Conservation (phyloP, 1,140 invertebrate species). For the Odontomachus brunneus region DNA sequence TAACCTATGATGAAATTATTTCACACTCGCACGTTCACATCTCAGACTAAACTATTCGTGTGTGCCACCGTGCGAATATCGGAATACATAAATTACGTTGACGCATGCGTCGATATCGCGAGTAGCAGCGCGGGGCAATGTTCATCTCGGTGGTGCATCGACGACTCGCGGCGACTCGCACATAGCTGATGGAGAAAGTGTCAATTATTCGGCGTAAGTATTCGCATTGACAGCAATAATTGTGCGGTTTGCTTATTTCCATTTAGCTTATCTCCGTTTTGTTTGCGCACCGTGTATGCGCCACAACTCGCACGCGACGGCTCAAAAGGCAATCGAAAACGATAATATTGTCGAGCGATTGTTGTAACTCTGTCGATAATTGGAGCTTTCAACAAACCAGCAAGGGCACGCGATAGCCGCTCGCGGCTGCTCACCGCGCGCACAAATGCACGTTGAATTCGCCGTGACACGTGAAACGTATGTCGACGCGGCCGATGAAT, state of each 20-base stretch:
- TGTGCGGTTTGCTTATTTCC: background rate
- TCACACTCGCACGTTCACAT: background rate
- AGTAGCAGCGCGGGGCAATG: background rate
- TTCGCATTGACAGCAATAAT: slow-evolving; percentile 31
- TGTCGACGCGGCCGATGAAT: slow-evolving; percentile 53
- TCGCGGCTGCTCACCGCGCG: background rate
- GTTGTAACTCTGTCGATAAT: slow-evolving; percentile 42
- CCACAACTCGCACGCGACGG: slow-evolving; percentile 55
- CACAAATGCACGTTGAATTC: slow-evolving; percentile 45
- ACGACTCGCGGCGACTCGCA: background rate
- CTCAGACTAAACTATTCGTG: background rate
- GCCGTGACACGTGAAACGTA: slow-evolving; percentile 25
- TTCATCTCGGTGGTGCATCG: background rate
- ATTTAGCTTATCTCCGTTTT: background rate
- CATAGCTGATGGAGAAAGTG: slow-evolving; percentile 2
- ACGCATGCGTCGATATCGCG: background rate
- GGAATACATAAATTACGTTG: background rate
- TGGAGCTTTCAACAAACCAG: slow-evolving; percentile 44
- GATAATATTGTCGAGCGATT: slow-evolving; percentile 54
- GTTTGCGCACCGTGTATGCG: slow-evolving; percentile 35
- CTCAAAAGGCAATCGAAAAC: slow-evolving; percentile 40
- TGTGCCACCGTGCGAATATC: background rate
- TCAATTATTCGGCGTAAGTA: slow-evolving; percentile 41
- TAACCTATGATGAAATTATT: background rate
- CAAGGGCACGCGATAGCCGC: slow-evolving; percentile 16